These are phyloP conservation scores for Seriola rivoliana DNA, from an alignment of 2,113 vertebrate genomes.

Conservation along the genomic window DNA sequence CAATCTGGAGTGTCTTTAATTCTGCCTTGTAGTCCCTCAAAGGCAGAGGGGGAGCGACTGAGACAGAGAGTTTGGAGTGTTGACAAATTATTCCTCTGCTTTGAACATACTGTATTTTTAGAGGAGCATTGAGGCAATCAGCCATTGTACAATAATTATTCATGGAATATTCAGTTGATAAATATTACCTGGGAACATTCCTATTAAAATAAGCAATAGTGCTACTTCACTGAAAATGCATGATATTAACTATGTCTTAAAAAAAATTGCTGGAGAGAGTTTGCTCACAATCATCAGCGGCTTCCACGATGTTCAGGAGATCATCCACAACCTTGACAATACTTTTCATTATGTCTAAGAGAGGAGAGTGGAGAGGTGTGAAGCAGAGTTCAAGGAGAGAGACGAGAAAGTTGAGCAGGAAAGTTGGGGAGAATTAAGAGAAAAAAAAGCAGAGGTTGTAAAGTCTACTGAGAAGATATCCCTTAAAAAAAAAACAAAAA, in stretches of 20 bases:
- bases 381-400: not conserved
- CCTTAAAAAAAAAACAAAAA: too few relatives aligned
- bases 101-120: not conserved
- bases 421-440: not conserved
- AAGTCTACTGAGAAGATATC: too few relatives aligned
- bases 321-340: slow-evolving; percentile 13
- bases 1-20: slow-evolving; percentile 8
- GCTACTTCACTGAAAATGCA: not conserved
- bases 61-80: not conserved
- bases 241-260: not conserved
- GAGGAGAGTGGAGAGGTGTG: not conserved
- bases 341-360: slow-evolving; percentile 2
- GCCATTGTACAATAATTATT: not conserved
- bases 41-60: not conserved
- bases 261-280: not conserved
- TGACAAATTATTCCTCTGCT: not conserved
- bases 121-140: not conserved
- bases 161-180: not conserved
- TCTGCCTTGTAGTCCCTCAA: slow-evolving; percentile 3
- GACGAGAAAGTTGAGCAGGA: not conserved
- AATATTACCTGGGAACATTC: not conserved
- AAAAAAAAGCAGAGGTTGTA: not conserved
- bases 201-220: not conserved
- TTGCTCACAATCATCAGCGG: not conserved
- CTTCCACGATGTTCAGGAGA: not conserved